phyloP scores from a whole-genome alignment of 2,113 vertebrate genomes.

The Cyanoderma ruficeps region DNA sequence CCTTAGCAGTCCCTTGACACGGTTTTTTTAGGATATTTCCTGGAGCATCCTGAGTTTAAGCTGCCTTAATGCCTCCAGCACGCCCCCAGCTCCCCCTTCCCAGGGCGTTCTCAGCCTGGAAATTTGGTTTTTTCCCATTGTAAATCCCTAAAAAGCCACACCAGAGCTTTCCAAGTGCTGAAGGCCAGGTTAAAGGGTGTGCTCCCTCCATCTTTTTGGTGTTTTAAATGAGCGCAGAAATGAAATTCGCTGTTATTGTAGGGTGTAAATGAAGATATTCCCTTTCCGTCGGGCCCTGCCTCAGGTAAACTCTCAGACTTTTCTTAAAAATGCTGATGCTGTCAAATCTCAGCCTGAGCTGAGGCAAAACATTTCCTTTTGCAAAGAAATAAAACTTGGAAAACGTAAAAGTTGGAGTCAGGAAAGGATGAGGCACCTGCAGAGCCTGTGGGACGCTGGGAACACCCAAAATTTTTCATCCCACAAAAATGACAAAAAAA shows the following conservation, averaged over 20 bases:
- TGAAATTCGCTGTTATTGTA: neutral
- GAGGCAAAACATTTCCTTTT: neutral
- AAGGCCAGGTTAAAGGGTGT: neutral
- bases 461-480: neutral
- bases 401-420: neutral
- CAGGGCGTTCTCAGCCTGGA: neutral
- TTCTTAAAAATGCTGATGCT: neutral
- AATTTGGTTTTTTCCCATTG: neutral
- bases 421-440: neutral
- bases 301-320: neutral
- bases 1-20: neutral
- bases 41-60: neutral
- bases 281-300: neutral
- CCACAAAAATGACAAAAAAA: neutral
- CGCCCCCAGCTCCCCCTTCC: neutral
- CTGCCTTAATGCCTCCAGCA: neutral
- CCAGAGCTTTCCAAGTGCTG: neutral
- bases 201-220: fast-evolving
- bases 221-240: neutral
- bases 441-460: neutral
- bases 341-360: neutral
- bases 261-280: neutral
- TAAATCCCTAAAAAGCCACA: neutral
- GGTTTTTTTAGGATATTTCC: neutral
- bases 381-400: neutral